Conservation (phyloP, 2,888 invertebrate genomes). For the Rhodophaea formosa region DNA sequence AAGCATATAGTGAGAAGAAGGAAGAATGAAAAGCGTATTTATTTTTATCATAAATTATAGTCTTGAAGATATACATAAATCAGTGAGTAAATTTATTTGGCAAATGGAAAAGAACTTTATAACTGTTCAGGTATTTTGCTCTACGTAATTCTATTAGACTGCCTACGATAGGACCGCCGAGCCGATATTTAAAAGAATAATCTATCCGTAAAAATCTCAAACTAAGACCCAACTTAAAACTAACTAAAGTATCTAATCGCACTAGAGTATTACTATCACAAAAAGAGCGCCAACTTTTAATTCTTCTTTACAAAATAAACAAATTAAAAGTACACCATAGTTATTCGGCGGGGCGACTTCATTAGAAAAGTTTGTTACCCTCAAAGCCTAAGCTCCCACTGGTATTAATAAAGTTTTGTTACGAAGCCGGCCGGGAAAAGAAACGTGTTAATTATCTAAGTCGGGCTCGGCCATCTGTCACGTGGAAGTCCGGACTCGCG, state of each 20-base stretch:
- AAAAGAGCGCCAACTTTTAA: conserved; percentile 32
- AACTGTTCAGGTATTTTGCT: no score
- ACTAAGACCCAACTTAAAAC: not conserved
- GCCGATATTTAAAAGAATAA: no score
- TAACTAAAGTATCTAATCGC: not conserved
- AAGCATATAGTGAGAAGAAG: no score
- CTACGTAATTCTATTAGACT: no score
- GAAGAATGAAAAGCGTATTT: no score
- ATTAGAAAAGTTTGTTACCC: conserved; percentile 78
- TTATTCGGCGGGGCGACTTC: conserved; percentile 74
- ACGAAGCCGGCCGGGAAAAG: conserved; percentile 63
- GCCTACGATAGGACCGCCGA: no score
- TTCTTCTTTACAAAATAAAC: conserved; percentile 56
- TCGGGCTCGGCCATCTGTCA: conserved; percentile 65
- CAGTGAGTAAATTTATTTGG: no score
- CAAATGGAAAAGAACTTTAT: no score
- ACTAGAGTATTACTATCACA: conserved; percentile 18
- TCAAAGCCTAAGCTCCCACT: conserved; percentile 71
- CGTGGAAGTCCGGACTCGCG: conserved; percentile 42
- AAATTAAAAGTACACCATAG: conserved; percentile 71
- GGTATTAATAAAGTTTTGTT: conserved; percentile 81
- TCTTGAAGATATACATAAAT: no score
- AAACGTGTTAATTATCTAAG: conserved; percentile 78
- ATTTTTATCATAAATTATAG: no score
- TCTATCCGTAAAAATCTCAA: no score